phyloP scores from a whole-genome alignment of 2,888 invertebrate species.

The Platypus cylindrus region DNA sequence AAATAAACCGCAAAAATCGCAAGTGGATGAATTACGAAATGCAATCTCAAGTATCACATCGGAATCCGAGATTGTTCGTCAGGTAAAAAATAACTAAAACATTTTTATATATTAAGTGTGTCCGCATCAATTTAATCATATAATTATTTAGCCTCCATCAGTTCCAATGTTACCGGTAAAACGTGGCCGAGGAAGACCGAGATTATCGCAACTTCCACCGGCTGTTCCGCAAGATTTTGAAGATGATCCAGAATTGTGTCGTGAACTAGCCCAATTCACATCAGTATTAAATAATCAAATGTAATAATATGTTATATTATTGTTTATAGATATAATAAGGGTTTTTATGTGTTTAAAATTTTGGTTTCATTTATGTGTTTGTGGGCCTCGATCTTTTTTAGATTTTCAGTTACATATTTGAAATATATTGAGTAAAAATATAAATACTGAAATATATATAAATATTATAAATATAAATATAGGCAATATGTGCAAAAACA shows the following conservation, averaged over 20 bases:
- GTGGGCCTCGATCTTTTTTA: no score
- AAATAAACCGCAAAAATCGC: conserved; percentile 15
- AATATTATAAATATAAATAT: no score
- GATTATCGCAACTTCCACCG: neutral
- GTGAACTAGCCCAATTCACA: conserved; percentile 32
- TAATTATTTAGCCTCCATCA: neutral
- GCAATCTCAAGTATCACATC: conserved; percentile 23
- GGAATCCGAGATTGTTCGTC: conserved; percentile 8
- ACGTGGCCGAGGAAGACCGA: neutral
- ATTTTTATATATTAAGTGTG: conserved; percentile 1
- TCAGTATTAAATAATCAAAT: conserved; percentile 17
- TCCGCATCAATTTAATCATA: neutral
- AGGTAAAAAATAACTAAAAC: conserved; percentile 2
- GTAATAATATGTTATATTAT: no score
- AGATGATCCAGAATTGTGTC: conserved; percentile 33
- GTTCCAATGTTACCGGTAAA: neutral
- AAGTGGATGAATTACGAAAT: conserved; percentile 21
- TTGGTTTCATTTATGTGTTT: no score
- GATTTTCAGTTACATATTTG: no score
- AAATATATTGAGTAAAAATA: no score
- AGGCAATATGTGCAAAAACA: neutral
- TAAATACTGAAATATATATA: no score
- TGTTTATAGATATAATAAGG: no score
- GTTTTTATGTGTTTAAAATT: no score
- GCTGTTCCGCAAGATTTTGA: conserved; percentile 26